phyloP scores from a whole-genome alignment of 2,888 invertebrate genomes.

The Drosophila heteroneura region DNA sequence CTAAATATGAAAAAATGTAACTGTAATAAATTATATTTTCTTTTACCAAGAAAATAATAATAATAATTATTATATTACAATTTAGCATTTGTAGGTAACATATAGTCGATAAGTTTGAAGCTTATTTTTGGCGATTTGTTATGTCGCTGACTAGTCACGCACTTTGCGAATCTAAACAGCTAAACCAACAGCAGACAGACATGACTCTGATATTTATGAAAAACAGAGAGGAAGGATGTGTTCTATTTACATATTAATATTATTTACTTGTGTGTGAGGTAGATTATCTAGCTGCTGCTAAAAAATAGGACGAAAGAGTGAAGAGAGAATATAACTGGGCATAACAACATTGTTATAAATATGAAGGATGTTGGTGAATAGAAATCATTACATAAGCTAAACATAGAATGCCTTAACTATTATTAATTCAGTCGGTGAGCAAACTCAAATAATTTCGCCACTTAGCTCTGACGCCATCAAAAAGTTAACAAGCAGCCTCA shows the following conservation, averaged over 20 bases:
- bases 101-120: not conserved
- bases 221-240: slow-evolving; percentile 13
- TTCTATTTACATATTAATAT: slow-evolving; percentile 31
- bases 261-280: slow-evolving; percentile 9
- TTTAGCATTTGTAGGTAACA: not conserved
- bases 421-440: slow-evolving; percentile 13
- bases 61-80: not conserved
- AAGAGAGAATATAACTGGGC: not conserved
- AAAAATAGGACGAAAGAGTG: slow-evolving; percentile 21
- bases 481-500: slow-evolving; percentile 6
- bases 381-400: not conserved
- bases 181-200: slow-evolving; percentile 23
- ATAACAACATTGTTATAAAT: not conserved
- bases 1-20: not conserved
- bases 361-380: not conserved
- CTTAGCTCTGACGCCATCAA: slow-evolving; percentile 17
- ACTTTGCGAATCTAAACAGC: slow-evolving; percentile 30
- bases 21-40: not conserved
- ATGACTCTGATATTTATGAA: slow-evolving; percentile 29
- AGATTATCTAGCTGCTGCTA: slow-evolving; percentile 24
- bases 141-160: slow-evolving; percentile 42
- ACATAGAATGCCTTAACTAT: not conserved
- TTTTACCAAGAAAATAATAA: not conserved
- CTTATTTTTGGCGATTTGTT: slow-evolving; percentile 12
- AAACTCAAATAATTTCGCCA: slow-evolving; percentile 6